Evolutionary conservation across 2,113 vertebrate species (phyloP).

Genomic region (Hemiprocne comata): DNA sequence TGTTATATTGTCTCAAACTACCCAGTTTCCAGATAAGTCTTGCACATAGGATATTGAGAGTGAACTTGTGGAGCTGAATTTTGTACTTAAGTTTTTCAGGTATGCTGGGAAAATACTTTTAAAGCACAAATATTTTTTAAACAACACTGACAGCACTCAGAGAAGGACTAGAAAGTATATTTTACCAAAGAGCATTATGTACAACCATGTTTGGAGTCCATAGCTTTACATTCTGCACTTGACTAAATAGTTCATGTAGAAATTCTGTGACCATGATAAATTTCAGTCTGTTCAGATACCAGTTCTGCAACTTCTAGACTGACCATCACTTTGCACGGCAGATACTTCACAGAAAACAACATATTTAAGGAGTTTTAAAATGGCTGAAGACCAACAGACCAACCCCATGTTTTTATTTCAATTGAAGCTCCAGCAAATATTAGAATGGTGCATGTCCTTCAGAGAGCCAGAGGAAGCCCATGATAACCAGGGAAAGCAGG

Average conservation of each 20-base stretch:
- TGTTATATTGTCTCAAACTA: conserved; percentile 21
- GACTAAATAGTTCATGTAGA: neutral
- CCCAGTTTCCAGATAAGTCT: conserved; percentile 27
- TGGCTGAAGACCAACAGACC: neutral
- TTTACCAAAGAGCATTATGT: neutral
- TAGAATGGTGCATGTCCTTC: neutral
- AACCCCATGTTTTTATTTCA: accelerated
- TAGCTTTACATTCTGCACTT: neutral
- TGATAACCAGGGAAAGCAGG: neutral
- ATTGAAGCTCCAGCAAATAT: neutral
- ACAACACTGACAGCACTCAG: neutral
- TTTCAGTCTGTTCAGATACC: neutral
- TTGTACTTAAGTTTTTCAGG: neutral
- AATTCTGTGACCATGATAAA: neutral
- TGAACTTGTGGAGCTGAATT: neutral
- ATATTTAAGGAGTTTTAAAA: neutral
- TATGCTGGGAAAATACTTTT: too few relatives aligned
- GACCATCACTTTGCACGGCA: neutral
- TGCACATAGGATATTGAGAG: neutral
- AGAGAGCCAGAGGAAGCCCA: neutral
- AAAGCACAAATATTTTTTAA: neutral
- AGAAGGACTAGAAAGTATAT: neutral
- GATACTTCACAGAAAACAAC: neutral
- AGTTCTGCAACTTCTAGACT: neutral
- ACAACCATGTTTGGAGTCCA: neutral